Base-by-base conservation (phyloP, 2,888 invertebrate species). In the Patella depressa region DNA sequence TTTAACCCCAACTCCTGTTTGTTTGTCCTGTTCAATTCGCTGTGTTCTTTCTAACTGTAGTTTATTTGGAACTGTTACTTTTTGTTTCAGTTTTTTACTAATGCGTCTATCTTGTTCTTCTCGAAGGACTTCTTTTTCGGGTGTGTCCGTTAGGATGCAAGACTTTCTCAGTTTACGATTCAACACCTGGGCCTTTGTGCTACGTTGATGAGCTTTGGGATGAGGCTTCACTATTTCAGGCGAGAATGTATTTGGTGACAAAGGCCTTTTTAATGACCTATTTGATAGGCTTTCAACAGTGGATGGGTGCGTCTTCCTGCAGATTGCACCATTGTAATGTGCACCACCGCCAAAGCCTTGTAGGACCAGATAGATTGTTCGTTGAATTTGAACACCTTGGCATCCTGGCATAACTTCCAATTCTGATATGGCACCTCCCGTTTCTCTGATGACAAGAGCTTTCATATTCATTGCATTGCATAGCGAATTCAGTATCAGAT, bases 101-200 rank as follows among this genome's bases (percentile, higher is more conserved):
- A 29, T 78, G 24, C 57, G 70, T 17, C 71, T 17, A 29, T 73
- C 55, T 65, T 78, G 75, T 59, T 74, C 77, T n/a, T 55, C 24
- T 75, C 77, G 75, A 11, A 79, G 54, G 71, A 75, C 76, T 73
- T 79, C 75, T 77, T 73, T 79, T 75, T 75, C 79, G 2, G 79
- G 79, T 53, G 79, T 77, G 65, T 77, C 75, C 3, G 77, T 75
- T 24, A 79, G 73, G 45, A 79, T 79, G 71, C 73, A 75, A 2
- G 79, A 71, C 71, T 77, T 77, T 71, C 77, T 75, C 29, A 74
- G 75, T 75, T 79, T 79, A 55, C 75, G 77, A 71, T 71, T 77
- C 29, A 29, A 1, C 29, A 29, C 29, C 1, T 2, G 2, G 29
- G 29, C 29, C 53, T 75, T 24, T 15, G 72, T 45, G 45, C 75